Evolutionary conservation across 2,888 invertebrate species (phyloP).

Genomic region (Drosophila lacicola): DNA sequence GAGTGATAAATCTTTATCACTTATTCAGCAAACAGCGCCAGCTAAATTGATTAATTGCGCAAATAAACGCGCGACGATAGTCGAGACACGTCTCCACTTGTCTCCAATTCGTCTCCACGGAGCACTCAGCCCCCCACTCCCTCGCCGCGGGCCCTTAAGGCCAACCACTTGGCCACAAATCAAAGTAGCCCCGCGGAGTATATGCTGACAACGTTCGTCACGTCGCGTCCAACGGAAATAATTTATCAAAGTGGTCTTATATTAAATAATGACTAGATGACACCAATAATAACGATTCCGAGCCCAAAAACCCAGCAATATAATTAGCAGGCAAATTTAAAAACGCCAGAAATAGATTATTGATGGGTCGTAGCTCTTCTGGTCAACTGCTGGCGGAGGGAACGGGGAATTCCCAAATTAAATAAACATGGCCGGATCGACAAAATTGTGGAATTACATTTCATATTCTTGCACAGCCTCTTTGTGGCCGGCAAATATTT

Average conservation of each 20-base stretch:
- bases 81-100: conserved; percentile 28
- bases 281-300: conserved; percentile 52
- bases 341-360: conserved; percentile 44
- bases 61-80: conserved; percentile 66
- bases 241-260: conserved; percentile 73
- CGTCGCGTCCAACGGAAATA: conserved; percentile 71
- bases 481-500: conserved; percentile 35
- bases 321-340: conserved; percentile 53
- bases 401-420: conserved; percentile 23
- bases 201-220: conserved; percentile 68
- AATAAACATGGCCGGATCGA: conserved; percentile 35
- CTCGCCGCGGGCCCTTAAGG: conserved; percentile 7
- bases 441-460: conserved; percentile 36
- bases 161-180: conserved; percentile 65
- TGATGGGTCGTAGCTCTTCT: conserved; percentile 42
- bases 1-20: conserved; percentile 79
- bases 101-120: conserved; percentile 14
- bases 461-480: conserved; percentile 20
- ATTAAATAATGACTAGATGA: conserved; percentile 78
- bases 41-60: conserved; percentile 78
- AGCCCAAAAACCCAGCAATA: conserved; percentile 19
- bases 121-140: background rate
- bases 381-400: background rate
- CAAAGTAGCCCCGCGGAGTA: conserved; percentile 37
- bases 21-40: conserved; percentile 69